phyloP scores from a whole-genome alignment of 2,113 vertebrate genomes.

The Gobio gobio region DNA sequence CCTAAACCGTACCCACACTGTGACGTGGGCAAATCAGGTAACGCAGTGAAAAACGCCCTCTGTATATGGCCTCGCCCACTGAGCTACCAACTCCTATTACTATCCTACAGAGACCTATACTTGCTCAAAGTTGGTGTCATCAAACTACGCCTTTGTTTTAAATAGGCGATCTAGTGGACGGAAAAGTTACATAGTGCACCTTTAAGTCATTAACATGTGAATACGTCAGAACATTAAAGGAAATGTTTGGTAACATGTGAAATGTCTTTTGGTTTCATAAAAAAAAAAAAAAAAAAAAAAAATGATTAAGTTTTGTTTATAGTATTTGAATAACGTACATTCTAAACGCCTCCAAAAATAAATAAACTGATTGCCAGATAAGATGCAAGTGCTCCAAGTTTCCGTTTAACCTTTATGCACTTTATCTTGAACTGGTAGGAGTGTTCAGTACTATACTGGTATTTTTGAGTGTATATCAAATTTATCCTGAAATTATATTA shows the following conservation, averaged over 20 bases:
- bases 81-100: too few species aligned
- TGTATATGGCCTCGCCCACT: too few species aligned
- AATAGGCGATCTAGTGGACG: too few species aligned
- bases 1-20: too few species aligned
- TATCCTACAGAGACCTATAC: too few species aligned
- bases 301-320: neutral
- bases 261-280: neutral
- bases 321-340: neutral
- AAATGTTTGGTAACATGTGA: neutral
- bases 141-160: too few species aligned
- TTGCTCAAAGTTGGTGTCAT: too few species aligned
- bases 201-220: neutral
- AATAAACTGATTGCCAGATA: neutral
- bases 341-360: too few species aligned
- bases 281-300: too few species aligned
- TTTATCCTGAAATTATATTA: neutral
- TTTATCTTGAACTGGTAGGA: neutral
- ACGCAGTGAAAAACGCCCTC: too few species aligned
- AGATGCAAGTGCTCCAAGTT: neutral
- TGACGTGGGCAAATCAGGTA: too few species aligned
- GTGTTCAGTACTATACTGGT: neutral
- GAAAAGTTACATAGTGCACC: too few species aligned
- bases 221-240: neutral
- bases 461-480: neutral
- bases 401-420: neutral